Base-by-base conservation (phyloP, 2,888 invertebrate species). In the Epinotia bilunana region DNA sequence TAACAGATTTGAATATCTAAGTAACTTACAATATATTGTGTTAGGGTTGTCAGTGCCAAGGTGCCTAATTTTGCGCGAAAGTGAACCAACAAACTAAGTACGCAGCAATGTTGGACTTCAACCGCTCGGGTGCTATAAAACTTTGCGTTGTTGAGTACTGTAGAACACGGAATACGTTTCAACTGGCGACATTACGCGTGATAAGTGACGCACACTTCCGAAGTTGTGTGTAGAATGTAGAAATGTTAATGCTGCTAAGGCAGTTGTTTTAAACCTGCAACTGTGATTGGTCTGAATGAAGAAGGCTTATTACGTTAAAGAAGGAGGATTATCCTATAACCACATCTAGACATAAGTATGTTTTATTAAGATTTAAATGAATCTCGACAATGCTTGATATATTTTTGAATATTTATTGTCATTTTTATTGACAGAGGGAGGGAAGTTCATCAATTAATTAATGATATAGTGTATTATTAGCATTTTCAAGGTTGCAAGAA, bases 51-150 rank as follows among this genome's bases (percentile, higher is more conserved):
- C 62, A 20, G 20, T 60, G 60, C 43, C 49, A 70, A 71, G 60
- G 39, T 63, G 39, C 16, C 70, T 71, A 74, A 74, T 71, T 74
- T 70, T 65, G 70, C 39, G 70, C 58, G 43, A 71, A 71, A 71
- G 74, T 65, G 70, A 53, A 70, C 53, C 33, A 65, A 43, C 67
- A 18, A 55, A 73, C 70, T 64, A 71, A 70, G 74, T 70, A 39
- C 62, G 39, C 55, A 23, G 68, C 68, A 69, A 46, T 73, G 73
- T 67, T 60, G 60, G 70, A 74, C 49, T 65, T 58, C 18, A 53
- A 70, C 70, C 68, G 57, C 84, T 76, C 65, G 88, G 83, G 88
- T 80, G 84, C 79, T 82, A 83, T 87, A 86, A 86, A 88, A 88
- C 87, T 88, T 88, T 78, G 78, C 78, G 77, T 69, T 74, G n/a